A percentile compares a stretch with the other conserved stretches of the same genome.
Conservation (phyloP, 1,140 invertebrate species). For the Palaemon carinicauda region DNA sequence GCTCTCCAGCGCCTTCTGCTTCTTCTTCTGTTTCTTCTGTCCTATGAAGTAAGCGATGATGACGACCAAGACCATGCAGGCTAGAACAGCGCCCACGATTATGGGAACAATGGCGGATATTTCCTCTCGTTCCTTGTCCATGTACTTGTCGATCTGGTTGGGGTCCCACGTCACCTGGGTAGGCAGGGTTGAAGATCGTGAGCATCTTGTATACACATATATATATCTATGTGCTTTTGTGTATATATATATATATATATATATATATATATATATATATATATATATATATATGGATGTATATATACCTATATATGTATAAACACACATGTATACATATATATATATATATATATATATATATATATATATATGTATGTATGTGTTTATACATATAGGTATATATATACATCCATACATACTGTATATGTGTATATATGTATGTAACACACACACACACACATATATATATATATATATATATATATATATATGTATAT, state of each 20-base stretch:
- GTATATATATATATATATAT: conserved; percentile 12
- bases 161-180: not conserved
- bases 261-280: conserved; percentile 16
- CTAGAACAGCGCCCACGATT: conserved; percentile 68
- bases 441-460: not conserved
- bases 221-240: too few relatives aligned
- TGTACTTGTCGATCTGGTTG: conserved; percentile 22
- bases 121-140: not conserved
- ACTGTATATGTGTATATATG: not conserved
- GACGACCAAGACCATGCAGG: conserved; percentile 68
- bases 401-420: conserved; percentile 7
- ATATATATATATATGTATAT: not conserved
- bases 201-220: not conserved
- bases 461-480: not conserved
- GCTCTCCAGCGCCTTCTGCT: not conserved
- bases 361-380: conserved; percentile 13
- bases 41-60: conserved; percentile 70
- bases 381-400: not conserved
- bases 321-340: conserved; percentile 28
- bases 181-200: too few relatives aligned
- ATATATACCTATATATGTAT: conserved; percentile 28
- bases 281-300: conserved; percentile 12
- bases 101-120: conserved; percentile 66
- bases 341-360: conserved; percentile 15
- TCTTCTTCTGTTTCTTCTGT: conserved; percentile 63